A percentile compares a stretch with the other conserved stretches of the same genome.
phyloP scores from a whole-genome alignment of 2,888 invertebrate species.

The Agonopterix heracliana region DNA sequence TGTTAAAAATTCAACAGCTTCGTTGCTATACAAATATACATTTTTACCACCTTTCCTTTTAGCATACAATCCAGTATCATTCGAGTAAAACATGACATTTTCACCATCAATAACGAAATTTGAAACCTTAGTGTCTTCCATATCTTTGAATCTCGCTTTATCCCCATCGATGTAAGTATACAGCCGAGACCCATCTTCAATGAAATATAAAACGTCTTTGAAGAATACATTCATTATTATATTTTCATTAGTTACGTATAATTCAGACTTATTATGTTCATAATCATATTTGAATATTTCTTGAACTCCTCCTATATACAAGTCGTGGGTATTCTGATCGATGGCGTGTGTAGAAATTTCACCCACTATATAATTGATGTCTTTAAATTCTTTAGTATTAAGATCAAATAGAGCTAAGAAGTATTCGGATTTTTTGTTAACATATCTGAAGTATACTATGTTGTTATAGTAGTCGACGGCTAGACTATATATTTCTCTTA shows the following conservation, averaged over 20 bases:
- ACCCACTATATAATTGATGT: slow-evolving; percentile 36
- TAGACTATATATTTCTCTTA: slow-evolving; percentile 42
- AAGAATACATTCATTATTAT: slow-evolving; percentile 45
- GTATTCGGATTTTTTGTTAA: slow-evolving; percentile 29
- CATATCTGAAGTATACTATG: slow-evolving; percentile 44
- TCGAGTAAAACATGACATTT: no score
- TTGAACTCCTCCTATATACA: slow-evolving; percentile 50
- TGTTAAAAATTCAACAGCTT: no score
- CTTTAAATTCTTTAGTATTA: slow-evolving; percentile 40
- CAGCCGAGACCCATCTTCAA: no score
- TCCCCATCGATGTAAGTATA: slow-evolving; percentile 37
- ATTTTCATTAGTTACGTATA: slow-evolving; percentile 31
- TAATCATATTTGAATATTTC: slow-evolving; percentile 30
- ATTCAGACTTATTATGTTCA: slow-evolving; percentile 32
- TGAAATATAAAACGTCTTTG: slow-evolving; percentile 46
- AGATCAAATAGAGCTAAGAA: slow-evolving; percentile 35
- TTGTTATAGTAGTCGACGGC: slow-evolving; percentile 46
- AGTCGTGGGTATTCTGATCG: slow-evolving; percentile 37
- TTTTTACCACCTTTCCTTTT: no score
- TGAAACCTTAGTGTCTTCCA: slow-evolving; percentile 8
- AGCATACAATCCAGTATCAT: no score
- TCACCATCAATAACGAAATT: no score
- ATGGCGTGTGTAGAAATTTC: slow-evolving; percentile 56
- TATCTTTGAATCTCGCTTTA: slow-evolving; percentile 34
- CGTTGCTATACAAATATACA: no score